Evolutionary conservation across 2,113 vertebrate genomes (phyloP), one percentile per base, ranked within the genome.

Genomic region (Toxotes jaculatrix): DNA sequence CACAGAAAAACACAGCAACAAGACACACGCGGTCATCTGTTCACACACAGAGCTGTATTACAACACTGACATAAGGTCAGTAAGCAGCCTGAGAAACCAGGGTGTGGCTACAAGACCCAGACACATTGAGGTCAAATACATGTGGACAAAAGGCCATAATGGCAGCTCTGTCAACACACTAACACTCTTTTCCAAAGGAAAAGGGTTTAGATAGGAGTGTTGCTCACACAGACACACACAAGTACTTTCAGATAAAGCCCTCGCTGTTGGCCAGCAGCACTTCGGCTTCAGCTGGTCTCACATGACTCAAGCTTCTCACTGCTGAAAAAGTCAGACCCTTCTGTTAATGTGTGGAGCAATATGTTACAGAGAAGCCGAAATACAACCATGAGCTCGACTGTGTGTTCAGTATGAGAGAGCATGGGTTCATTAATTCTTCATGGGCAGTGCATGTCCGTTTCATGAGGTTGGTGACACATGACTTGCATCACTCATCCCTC

Each of bases 91-190:
- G 8, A 64, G 14, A 57, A 56, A 40, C 12, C 8, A 80, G 67
- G 80, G 67, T 27, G 63, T 12, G 55, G 69, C 81, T 57, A 47
- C 17, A 45, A 76, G 77, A 79, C 64, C 61, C 64, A 76, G 82
- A 88, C 84, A 57, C 49, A 34, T 3, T 1, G 31, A 83, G 76
- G 85, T 82, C 62, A 77, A 80, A 82, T 62, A 62, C 38, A 64
- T 77, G 73, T 45, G 7, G 67, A 86, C 59, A 77, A 87, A 91
- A 89, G 80, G 77, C 69, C 74, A 70, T 0, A 4, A 84, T 60
- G 27, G 74, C 31, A 47, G 12, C 45, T 66, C 57, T 42, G 32
- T 86, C 74, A 85, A 57, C 51, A 77, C 38, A 62, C 19, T 61
- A 62, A 80, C 77, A 85, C 71, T 74, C 17, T 80, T 61, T 42